Evolutionary conservation across 2,797 vertebrate genomes (phyloP), one percentile per base, ranked within the genome.

Genomic region (Merluccius polli): DNA sequence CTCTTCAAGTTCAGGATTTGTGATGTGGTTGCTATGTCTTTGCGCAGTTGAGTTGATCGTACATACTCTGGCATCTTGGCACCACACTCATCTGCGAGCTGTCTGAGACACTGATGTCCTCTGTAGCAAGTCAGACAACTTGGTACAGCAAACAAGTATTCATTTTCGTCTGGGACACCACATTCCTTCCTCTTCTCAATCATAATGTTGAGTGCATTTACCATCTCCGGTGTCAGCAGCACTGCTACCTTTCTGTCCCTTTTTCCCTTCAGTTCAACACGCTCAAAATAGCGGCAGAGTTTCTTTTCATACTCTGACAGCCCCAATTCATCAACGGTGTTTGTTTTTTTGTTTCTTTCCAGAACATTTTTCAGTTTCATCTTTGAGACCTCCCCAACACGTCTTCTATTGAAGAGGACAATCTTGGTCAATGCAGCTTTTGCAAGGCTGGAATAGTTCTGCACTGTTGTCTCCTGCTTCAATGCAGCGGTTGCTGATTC

Each of bases 61-160:
- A 52, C 67, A 33, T 31, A 72, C n/a, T 74, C 52, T 36, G 73
- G 71, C 13, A 29, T 71, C 38, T 41, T 79, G 9, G 75, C 70
- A 9, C 73, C 76, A 76, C 79, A 75, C 63, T 73, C 76, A 70
- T 75, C 31, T 75, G 76, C 73, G 9, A 78, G 35, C 15, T 32
- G n/a, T 32, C 48, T 72, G 67, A 76, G 74, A 71, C 71, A 41
- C 27, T 76, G 59, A 76, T 71, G 70, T 76, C 80, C 74, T 78
- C 71, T 73, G 33, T 59, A 78, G 16, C 73, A 35, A 15, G 52
- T 77, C 38, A 71, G 24, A 33, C 73, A 75, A 24, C 69, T 63
- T 59, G 80, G 77, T 52, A 78, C 33, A 31, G 77, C 79, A 73
- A 81, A 82, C 52, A 81, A 75, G 69, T 78, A 81, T 8, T 44